Base-by-base conservation (phyloP, 2,797 vertebrate species). In the Lemur catta region DNA sequence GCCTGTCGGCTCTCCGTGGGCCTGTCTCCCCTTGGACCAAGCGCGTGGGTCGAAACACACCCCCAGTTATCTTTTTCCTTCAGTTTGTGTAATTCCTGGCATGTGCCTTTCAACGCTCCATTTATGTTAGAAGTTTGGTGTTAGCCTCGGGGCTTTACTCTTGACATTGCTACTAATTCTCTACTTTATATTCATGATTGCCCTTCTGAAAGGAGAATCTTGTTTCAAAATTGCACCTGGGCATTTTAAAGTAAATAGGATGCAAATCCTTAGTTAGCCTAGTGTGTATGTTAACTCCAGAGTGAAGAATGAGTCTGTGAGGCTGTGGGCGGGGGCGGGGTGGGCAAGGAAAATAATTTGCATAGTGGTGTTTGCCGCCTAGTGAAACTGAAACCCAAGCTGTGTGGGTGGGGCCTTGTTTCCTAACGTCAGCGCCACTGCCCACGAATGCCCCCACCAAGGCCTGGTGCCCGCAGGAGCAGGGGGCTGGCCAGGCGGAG, bases 331-430 rank as follows among this genome's bases (percentile, higher is more conserved):
- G 72, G 52, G 86, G 69, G 50, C 13, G 65, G 65, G 46, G 48
- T 17, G 38, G 89, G 50, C 22, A 18, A 90, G 89, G 84, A 28
- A 76, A 52, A 17, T 33, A n/a, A 94, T 97, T 96, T 74, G n/a
- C 89, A 93, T 95, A 65, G 35, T 65, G 59, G 63, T 61, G 90
- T 95, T 93, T n/a, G 95, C 84, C 9, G 24, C 89, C n/a, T 71
- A 61, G 95, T 46, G 97, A 98, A 98, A 98, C 97, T 50, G 97
- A 98, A 98, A 98, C 97, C 43, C 89, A 35, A 41, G 74, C 57
- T 69, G 92, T 94, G 98, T 98, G 96, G 98, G 98, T 90, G 98
- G 98, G 98, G 98, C 72, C 97, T 97, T 96, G 95, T 97, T 97
- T 97, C 94, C 91, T 85, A 92, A 96, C 90, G 95, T 97, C 97